Percentiles rank a stretch among this genome's conserved stretches.
These are phyloP conservation scores for Melanerpes aurifrons DNA, from an alignment of 2,113 vertebrate genomes.

Conservation along the genomic window DNA sequence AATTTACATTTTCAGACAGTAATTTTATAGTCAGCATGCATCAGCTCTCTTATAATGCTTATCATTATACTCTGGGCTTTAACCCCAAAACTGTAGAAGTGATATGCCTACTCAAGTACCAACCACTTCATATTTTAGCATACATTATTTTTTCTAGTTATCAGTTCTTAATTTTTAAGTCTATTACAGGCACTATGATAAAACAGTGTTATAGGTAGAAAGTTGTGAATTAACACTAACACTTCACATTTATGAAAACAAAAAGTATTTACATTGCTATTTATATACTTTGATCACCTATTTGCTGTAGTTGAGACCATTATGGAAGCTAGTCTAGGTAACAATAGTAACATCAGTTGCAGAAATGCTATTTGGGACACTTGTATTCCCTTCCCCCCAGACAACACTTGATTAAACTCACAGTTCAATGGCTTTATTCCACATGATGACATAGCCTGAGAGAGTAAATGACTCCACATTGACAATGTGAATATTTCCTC, in stretches of 20 bases:
- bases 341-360: neutral
- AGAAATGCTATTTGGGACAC: too few relatives aligned
- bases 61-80: neutral
- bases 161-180: neutral
- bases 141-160: neutral
- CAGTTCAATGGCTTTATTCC: constrained; percentile 99
- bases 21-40: neutral
- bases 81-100: neutral
- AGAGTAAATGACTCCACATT: constrained; percentile 99
- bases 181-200: neutral
- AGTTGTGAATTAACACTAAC: neutral
- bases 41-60: neutral
- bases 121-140: neutral
- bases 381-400: neutral
- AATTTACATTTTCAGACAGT: neutral
- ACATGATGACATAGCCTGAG: constrained; percentile 99
- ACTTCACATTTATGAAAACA: neutral
- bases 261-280: neutral
- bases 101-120: neutral
- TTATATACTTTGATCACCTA: neutral
- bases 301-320: neutral
- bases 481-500: constrained; percentile 98
- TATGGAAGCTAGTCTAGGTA: neutral
- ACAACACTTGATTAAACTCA: constrained; percentile 79
- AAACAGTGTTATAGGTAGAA: neutral